Evolutionary conservation across 2,888 invertebrate species (phyloP), one percentile per base, ranked within the genome.

Genomic region (Dryobotodes eremita): DNA sequence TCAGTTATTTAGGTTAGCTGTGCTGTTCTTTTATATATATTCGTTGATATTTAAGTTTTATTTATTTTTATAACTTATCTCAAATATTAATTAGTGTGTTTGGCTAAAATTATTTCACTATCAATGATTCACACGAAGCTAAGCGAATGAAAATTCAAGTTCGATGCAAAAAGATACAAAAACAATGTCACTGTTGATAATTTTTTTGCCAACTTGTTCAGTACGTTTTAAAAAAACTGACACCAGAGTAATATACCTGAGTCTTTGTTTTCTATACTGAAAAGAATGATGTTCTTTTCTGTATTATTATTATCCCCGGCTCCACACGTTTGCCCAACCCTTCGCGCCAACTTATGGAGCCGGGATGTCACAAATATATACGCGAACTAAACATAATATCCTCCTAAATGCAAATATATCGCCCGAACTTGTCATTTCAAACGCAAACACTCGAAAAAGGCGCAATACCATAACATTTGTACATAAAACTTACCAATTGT

Each of bases 401-500:
- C 36, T 20, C 7, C 15, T 6, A 48, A 73, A 62, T 20, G 0
- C 0, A 31, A 71, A 31, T 0, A 5, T 36, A 57, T n/a, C n/a
- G 17, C 36, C 42, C 50, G 53, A 85, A 82, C 82, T 82, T 69
- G 57, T 42, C 13, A 71, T 62, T 62, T 71, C 66, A 71, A 42
- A 71, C 72, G 59, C 85, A 71, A 82, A 74, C 79, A 73, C 20
- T n/a, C 20, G 20, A 26, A 10, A 53, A 68, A 72, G 42, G 71
- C 83, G 64, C 79, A 83, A 75, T n/a, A 78, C 75, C 62, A 36
- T 62, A 65, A 70, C 23, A 59, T 66, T 46, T 55, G 53, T 62
- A 59, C 36, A 72, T 64, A 53, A 2, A 42, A 92, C 97, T 97
- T 90, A 97, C 97, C 92, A 97, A 90, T 90, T 96, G 97, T 95